Conservation (phyloP, 2,113 vertebrate species). For the Vicugna pacos region DNA sequence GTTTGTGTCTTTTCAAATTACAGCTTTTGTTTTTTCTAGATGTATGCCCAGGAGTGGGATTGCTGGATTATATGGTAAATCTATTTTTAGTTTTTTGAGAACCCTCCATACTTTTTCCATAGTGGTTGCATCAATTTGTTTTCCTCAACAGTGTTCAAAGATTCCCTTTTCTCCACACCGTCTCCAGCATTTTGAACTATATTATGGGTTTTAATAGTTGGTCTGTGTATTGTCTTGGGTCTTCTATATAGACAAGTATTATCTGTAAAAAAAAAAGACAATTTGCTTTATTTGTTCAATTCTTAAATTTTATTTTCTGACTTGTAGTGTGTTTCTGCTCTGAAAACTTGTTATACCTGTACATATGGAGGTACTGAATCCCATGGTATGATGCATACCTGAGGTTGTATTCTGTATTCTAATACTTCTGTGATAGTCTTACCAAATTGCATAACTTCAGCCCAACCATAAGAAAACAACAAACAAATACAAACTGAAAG, state of each 20-base stretch:
- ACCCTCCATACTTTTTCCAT: too few species aligned
- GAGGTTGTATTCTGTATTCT: too few species aligned
- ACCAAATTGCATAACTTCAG: background rate
- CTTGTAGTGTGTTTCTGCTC: background rate
- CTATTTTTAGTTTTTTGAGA: too few species aligned
- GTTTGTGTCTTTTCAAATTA: too few species aligned
- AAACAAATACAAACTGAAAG: background rate
- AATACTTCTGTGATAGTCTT: background rate
- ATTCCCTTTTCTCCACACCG: too few species aligned
- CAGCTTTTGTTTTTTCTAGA: too few species aligned
- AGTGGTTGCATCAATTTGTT: too few species aligned
- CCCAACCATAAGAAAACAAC: background rate
- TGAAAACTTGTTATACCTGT: background rate
- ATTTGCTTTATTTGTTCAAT: background rate
- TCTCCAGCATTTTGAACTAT: background rate
- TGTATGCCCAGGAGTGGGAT: too few species aligned
- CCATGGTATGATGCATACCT: background rate
- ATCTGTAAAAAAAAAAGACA: background rate
- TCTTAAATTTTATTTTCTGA: background rate
- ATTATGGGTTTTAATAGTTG: background rate
- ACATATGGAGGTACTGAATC: background rate
- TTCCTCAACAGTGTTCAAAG: too few species aligned
- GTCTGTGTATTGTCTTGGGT: background rate
- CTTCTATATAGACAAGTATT: background rate
- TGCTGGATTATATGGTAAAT: too few species aligned